Conservation (phyloP, 2,888 invertebrate species). For the Aleiodes alternator region DNA sequence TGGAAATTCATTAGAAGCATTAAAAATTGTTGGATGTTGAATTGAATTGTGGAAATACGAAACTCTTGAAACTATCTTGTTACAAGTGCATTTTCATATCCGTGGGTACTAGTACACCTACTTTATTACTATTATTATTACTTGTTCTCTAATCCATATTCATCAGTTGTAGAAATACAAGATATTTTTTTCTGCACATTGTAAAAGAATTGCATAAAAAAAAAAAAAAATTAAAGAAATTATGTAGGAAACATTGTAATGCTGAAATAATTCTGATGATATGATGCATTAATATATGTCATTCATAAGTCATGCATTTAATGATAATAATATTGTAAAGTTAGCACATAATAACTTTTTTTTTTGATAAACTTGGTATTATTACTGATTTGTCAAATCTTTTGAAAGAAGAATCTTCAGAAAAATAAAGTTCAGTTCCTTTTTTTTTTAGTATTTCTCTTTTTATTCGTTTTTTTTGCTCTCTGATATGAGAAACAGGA, state of each 20-base stretch:
- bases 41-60: too few species aligned
- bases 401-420: too few species aligned
- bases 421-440: constrained; percentile 11
- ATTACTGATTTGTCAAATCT: too few species aligned
- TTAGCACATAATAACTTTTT: too few species aligned
- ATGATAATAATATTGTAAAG: too few species aligned
- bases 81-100: not conserved
- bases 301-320: too few species aligned
- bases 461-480: constrained; percentile 6
- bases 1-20: too few species aligned
- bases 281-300: too few species aligned
- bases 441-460: constrained; percentile 8
- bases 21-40: too few species aligned
- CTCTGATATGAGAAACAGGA: constrained; percentile 23
- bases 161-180: constrained; percentile 2
- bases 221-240: not conserved
- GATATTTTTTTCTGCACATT: not conserved
- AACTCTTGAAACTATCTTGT: too few species aligned
- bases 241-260: not conserved
- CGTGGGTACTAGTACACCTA: not conserved
- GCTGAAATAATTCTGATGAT: not conserved
- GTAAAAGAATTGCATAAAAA: not conserved
- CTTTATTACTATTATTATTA: constrained; percentile 1
- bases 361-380: too few species aligned
- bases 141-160: constrained; percentile 25